Evolutionary conservation across 2,113 vertebrate genomes (phyloP), one percentile per base, ranked within the genome.

Genomic region (Chaetodon trifascialis): DNA sequence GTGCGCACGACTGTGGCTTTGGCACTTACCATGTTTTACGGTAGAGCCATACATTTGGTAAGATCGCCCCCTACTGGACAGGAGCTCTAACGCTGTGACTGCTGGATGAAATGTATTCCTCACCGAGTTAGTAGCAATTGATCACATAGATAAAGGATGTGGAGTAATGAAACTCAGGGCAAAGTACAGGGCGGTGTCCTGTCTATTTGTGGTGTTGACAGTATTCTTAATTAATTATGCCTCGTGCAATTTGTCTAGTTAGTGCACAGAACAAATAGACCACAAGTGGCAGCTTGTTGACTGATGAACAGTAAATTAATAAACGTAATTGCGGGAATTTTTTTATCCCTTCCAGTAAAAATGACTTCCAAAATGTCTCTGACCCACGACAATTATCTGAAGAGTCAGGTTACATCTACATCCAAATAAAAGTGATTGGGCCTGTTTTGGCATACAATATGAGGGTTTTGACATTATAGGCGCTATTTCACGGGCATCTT

Each of bases 31-130:
- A 15, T 14, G 23, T 21, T 38, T 88, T 86, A 88, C 79, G 67
- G 79, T 80, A 82, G 1, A 63, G 5, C 21, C 9, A 3, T 72
- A 15, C 0, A 25, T 52, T 6, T 49, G 14, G 59, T 8, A 21
- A 51, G 30, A 7, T 16, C 30, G 86, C 56, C 73, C 40, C 1
- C 88, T 90, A 36, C 58, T 59, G 83, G 66, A 65, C 52, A 19
- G 85, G 64, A 82, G 79, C 40, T 0, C 5, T 5, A n/a, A 15
- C 11, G 21, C 11, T 49, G 36, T 44, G 5, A 40, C 38, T 40
- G 38, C 1, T 15, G n/a, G 0, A 40, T 8, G 9, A n/a, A n/a
- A 2, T 4, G 9, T 47, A 11, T 7, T 1, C 19, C 14, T 64
- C 36, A 11, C 2, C 12, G 10, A 46, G 46, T 30, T 10, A 12